Percentiles rank a stretch among this genome's conserved stretches.
These are phyloP conservation scores for Kryptolebias marmoratus DNA, from an alignment of 2,113 vertebrate genomes.

Conservation along the genomic window DNA sequence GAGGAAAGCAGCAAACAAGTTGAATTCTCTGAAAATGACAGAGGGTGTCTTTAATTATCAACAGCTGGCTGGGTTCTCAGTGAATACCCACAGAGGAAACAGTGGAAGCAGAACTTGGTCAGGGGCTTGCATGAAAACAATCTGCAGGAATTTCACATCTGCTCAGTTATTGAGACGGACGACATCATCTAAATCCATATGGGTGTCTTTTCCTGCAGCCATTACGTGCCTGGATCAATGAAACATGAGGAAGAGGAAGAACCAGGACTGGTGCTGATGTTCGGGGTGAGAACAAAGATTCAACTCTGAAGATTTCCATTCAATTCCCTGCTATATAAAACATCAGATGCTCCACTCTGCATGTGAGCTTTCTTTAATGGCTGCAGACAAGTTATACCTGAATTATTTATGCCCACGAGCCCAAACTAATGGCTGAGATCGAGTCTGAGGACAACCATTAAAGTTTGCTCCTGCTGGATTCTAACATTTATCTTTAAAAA, in stretches of 20 bases:
- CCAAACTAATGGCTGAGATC: not conserved
- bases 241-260: not conserved
- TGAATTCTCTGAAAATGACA: not conserved
- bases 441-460: too few species aligned
- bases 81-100: not conserved
- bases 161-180: not conserved
- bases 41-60: not conserved
- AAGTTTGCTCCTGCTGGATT: not conserved
- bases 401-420: not conserved
- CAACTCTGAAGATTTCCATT: not conserved
- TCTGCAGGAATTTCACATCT: not conserved
- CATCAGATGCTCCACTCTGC: not conserved
- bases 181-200: not conserved
- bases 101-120: not conserved
- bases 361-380: not conserved
- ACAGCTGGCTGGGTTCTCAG: not conserved
- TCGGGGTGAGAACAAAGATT: not conserved
- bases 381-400: constrained; percentile 8
- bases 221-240: not conserved
- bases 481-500: constrained; percentile 9
- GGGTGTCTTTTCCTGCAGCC: not conserved
- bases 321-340: not conserved
- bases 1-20: not conserved
- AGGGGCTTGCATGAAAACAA: not conserved
- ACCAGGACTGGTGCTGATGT: not conserved